These are phyloP conservation scores for Labroides dimidiatus DNA, from an alignment of 2,797 vertebrate genomes.

Conservation along the genomic window DNA sequence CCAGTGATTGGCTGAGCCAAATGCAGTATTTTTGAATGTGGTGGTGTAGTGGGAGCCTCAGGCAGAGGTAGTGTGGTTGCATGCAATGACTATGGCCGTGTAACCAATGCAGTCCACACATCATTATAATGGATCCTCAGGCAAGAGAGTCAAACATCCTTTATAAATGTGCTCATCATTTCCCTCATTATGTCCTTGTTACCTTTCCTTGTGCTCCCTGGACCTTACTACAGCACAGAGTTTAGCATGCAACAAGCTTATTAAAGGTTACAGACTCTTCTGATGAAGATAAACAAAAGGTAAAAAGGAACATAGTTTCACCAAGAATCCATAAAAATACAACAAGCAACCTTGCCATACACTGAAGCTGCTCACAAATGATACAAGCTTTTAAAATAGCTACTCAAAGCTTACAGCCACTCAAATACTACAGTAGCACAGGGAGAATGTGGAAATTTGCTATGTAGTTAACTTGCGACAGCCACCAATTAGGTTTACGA, in stretches of 20 bases:
- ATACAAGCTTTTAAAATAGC: slow-evolving; percentile 60
- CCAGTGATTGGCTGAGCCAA: slow-evolving; percentile 64
- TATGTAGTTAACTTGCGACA: slow-evolving; percentile 73
- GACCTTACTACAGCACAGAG: slow-evolving; percentile 36
- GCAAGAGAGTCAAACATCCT: slow-evolving; percentile 71
- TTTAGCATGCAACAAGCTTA: slow-evolving; percentile 34
- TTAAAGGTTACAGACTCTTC: slow-evolving; percentile 8
- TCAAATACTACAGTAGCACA: slow-evolving; percentile 62
- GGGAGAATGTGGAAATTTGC: slow-evolving; percentile 76
- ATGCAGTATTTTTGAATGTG: slow-evolving; percentile 78
- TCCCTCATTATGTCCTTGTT: slow-evolving; percentile 64
- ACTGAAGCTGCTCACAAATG: slow-evolving; percentile 60
- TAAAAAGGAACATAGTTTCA: not conserved
- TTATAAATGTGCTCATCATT: slow-evolving; percentile 68
- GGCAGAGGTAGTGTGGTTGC: slow-evolving; percentile 69
- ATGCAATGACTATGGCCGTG: slow-evolving; percentile 69
- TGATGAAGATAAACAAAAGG: slow-evolving; percentile 15
- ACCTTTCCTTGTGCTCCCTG: slow-evolving; percentile 51
- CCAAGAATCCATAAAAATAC: slow-evolving; percentile 32
- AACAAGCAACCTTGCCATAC: slow-evolving; percentile 8
- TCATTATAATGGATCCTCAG: slow-evolving; percentile 78
- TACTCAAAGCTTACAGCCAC: slow-evolving; percentile 48
- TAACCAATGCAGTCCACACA: slow-evolving; percentile 67
- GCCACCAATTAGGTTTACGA: slow-evolving; percentile 71
- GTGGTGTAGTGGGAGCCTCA: slow-evolving; percentile 69